These are phyloP conservation scores for Diarsia rubi DNA, from an alignment of 2,888 invertebrate genomes.

Conservation along the genomic window DNA sequence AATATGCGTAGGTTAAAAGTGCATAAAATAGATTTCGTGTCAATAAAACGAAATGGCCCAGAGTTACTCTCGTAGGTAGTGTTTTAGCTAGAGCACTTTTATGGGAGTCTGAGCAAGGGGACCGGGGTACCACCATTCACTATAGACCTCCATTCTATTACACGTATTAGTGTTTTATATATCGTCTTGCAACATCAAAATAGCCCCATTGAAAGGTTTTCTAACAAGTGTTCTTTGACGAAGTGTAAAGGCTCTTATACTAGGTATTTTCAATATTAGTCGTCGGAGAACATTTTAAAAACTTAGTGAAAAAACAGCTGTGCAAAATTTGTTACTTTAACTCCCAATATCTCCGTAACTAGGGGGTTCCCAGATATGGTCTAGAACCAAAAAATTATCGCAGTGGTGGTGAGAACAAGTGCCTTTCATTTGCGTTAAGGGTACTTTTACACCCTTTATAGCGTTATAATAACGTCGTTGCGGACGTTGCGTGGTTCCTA, in stretches of 20 bases:
- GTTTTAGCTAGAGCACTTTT: constrained; percentile 52
- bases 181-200: background rate
- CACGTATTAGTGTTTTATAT: constrained; percentile 10
- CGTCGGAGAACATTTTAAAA: background rate
- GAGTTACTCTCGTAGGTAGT: constrained; percentile 40
- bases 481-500: constrained; percentile 3
- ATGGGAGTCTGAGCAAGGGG: constrained; percentile 42
- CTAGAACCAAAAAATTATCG: too few relatives aligned
- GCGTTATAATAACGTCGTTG: constrained; percentile 23
- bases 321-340: too few relatives aligned
- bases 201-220: background rate
- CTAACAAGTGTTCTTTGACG: background rate
- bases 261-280: background rate
- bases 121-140: constrained; percentile 1
- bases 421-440: too few relatives aligned
- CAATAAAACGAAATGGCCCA: constrained; percentile 34
- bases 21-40: constrained; percentile 28
- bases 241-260: background rate
- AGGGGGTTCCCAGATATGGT: too few relatives aligned
- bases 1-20: background rate
- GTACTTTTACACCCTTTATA: background rate
- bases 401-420: too few relatives aligned
- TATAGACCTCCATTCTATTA: constrained; percentile 7
- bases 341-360: too few relatives aligned
- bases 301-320: too few relatives aligned